Evolutionary conservation across 2,888 invertebrate genomes (phyloP).

Genomic region (Eristalinus sepulchralis): DNA sequence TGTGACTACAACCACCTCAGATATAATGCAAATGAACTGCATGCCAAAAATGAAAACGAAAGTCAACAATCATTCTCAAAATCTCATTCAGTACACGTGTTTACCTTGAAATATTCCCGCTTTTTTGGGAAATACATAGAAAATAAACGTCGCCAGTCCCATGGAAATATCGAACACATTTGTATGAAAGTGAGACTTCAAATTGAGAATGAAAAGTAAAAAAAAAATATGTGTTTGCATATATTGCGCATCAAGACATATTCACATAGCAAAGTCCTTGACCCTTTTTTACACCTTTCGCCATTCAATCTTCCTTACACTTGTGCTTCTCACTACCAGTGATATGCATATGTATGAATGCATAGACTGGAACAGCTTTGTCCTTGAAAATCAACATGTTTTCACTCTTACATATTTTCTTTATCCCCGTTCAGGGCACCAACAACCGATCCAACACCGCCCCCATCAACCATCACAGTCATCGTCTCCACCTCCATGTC

Average conservation of each 20-base stretch:
- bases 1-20: too few species aligned
- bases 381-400: slow-evolving; percentile 57
- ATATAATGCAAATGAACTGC: neutral
- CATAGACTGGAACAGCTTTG: slow-evolving; percentile 24
- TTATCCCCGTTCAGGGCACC: slow-evolving; percentile 6
- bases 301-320: slow-evolving; percentile 15
- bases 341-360: slow-evolving; percentile 1
- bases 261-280: slow-evolving; percentile 71
- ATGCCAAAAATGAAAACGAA: neutral
- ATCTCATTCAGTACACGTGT: neutral
- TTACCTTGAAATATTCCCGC: neutral
- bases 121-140: neutral
- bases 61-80: neutral
- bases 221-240: neutral
- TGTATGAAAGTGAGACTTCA: slow-evolving; percentile 7
- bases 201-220: slow-evolving; percentile 2
- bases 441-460: neutral
- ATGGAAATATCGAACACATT: neutral
- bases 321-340: neutral
- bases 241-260: slow-evolving; percentile 73
- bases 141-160: neutral
- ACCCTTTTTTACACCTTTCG: slow-evolving; percentile 43
- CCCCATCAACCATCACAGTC: neutral
- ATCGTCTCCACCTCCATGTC: neutral
- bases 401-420: slow-evolving; percentile 47